Percentiles rank a stretch among this genome's conserved stretches.
phyloP scores from a whole-genome alignment of 2,888 invertebrate species.

The Idaea biselata region DNA sequence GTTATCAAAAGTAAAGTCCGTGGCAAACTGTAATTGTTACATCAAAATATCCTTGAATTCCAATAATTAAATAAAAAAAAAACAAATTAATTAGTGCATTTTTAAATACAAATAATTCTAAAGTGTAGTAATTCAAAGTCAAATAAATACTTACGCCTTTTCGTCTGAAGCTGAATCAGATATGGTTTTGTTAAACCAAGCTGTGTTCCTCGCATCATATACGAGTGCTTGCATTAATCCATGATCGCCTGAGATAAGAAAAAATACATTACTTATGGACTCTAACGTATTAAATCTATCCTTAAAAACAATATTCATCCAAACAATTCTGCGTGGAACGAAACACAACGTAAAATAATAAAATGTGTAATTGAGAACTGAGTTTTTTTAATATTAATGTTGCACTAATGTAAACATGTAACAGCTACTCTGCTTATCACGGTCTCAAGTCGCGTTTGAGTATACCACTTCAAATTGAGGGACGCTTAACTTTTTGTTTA shows the following conservation, averaged over 20 bases:
- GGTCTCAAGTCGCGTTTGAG: too few relatives aligned
- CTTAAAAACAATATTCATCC: too few relatives aligned
- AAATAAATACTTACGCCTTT: conserved; percentile 65
- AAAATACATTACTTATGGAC: conserved; percentile 3
- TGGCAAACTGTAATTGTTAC: conserved; percentile 5
- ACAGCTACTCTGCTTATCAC: too few relatives aligned
- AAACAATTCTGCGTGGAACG: too few relatives aligned
- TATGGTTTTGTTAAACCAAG: conserved; percentile 90
- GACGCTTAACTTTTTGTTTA: too few relatives aligned
- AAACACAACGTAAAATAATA: too few relatives aligned
- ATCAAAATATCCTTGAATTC: background rate
- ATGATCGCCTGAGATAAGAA: conserved; percentile 84
- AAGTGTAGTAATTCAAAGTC: background rate
- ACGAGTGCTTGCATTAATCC: conserved; percentile 91
- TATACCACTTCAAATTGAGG: too few relatives aligned
- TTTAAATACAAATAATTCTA: background rate
- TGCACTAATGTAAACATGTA: too few relatives aligned
- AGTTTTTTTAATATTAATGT: too few relatives aligned
- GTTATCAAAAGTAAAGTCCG: background rate
- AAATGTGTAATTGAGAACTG: too few relatives aligned
- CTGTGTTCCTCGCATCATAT: conserved; percentile 93
- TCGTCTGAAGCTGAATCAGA: conserved; percentile 87
- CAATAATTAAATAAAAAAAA: conserved; percentile 5
- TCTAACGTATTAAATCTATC: too few relatives aligned
- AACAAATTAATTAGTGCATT: conserved; percentile 2